Evolutionary conservation across 2,113 vertebrate genomes (phyloP).

Genomic region (Petaurus breviceps): DNA sequence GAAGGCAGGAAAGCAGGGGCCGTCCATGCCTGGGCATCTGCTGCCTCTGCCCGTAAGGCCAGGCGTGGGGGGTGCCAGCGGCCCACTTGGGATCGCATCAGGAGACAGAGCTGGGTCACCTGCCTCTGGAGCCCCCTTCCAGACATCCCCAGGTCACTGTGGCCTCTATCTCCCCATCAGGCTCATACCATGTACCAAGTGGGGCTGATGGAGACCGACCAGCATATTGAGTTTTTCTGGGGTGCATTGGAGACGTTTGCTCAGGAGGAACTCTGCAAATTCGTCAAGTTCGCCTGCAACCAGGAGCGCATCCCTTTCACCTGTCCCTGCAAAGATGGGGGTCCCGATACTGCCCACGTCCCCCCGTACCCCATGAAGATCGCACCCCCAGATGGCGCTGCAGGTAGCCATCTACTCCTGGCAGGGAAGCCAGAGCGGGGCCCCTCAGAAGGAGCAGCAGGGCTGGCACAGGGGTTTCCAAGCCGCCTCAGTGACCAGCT

Average conservation of each 20-base stretch:
- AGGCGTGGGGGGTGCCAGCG: background rate
- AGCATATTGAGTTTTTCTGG: slow-evolving; percentile 99
- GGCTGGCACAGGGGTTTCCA: too few relatives aligned
- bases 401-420: slow-evolving; percentile 84
- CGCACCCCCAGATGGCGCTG: slow-evolving; percentile 94
- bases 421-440: too few relatives aligned
- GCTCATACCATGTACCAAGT: slow-evolving; percentile 99
- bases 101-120: background rate
- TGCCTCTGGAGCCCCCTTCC: background rate
- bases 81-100: background rate
- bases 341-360: slow-evolving; percentile 96
- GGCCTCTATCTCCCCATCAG: slow-evolving; percentile 76
- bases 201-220: slow-evolving; percentile 98
- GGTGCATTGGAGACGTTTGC: slow-evolving; percentile 95
- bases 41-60: background rate
- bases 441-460: too few relatives aligned
- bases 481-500: background rate
- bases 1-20: too few relatives aligned
- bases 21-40: background rate
- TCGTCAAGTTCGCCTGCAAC: slow-evolving; percentile 99
- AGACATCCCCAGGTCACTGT: background rate
- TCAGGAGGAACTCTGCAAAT: slow-evolving; percentile 99
- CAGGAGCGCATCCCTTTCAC: slow-evolving; percentile 98
- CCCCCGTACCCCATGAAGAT: slow-evolving; percentile 99
- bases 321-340: slow-evolving; percentile 97